These are phyloP conservation scores for Bolborhynchus lineola DNA, from an alignment of 2,113 vertebrate species.

Conservation along the genomic window DNA sequence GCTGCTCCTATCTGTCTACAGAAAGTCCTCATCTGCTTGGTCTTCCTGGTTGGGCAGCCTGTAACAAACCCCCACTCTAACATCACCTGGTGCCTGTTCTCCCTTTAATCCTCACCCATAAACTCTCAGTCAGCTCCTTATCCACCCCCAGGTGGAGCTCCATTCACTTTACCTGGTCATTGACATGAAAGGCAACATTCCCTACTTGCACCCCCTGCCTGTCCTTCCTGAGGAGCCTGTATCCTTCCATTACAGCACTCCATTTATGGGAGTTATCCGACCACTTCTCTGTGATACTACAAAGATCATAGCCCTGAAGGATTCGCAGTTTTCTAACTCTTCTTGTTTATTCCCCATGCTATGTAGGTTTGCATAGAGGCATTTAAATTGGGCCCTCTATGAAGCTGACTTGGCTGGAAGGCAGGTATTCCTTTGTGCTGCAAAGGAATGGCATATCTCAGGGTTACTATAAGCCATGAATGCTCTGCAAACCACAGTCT, in stretches of 20 bases:
- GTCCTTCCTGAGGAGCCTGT: background rate
- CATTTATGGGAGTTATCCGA: background rate
- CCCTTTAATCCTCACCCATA: background rate
- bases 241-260: background rate
- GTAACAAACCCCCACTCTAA: background rate
- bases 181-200: background rate
- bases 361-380: background rate
- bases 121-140: too few relatives aligned
- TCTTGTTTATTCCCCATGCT: background rate
- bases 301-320: background rate
- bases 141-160: fast-evolving
- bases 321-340: fast-evolving
- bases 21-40: background rate
- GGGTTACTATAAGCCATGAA: background rate
- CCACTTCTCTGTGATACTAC: background rate
- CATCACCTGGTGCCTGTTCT: background rate
- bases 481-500: background rate
- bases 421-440: background rate
- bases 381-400: background rate
- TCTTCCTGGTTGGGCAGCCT: background rate
- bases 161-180: background rate
- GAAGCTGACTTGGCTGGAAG: background rate
- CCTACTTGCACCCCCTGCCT: background rate
- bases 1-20: background rate
- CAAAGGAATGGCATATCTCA: background rate